Base-by-base conservation (phyloP, 2,797 vertebrate species). In the Diplodus puntazzo region DNA sequence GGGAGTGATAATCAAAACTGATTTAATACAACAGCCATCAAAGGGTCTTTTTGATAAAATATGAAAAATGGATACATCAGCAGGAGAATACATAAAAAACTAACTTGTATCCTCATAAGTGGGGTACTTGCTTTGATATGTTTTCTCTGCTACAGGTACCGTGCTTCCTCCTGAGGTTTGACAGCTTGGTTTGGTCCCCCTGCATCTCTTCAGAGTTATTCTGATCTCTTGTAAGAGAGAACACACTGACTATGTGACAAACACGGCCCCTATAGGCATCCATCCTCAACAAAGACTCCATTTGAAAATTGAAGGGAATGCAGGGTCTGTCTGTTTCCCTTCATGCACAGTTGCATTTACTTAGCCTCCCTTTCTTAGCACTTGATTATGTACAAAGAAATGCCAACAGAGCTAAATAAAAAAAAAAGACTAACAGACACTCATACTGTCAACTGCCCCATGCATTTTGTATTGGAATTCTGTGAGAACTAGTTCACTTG, bases 211-310 rank as follows among this genome's bases (percentile, higher is more conserved):
- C 80, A 79, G 59, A 78, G 60, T 45, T 25, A 62, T 62, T 57
- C 65, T 77, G 71, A 85, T 83, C 57, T 72, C 27, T 42, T 73
- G 67, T 69, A 79, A 66, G 53, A 66, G 53, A 64, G 48, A 84
- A 80, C 73, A 79, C 75, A n/a, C 80, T 18, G 30, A 75, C 73
- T 75, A 48, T 49, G 77, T 81, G 77, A 89, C 86, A 81, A 84
- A 81, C 39, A 27, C 0, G 14, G 68, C 60, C 82, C 85, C 81
- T 18, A 39, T 16, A 77, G 81, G 54, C 64, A 80, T 69, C 77
- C 14, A 1, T 74, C 50, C 61, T 69, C 58, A 0, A 76, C 78
- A 90, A 81, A 83, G 62, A 66, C 49, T 79, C 61, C 75, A 71
- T 84, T 71, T 76, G 64, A 85, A 85, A 77, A 76, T 49, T 79